Percentiles rank a stretch among this genome's conserved stretches.
Conservation (phyloP, 2,113 vertebrate genomes). For the Silurus glanis region DNA sequence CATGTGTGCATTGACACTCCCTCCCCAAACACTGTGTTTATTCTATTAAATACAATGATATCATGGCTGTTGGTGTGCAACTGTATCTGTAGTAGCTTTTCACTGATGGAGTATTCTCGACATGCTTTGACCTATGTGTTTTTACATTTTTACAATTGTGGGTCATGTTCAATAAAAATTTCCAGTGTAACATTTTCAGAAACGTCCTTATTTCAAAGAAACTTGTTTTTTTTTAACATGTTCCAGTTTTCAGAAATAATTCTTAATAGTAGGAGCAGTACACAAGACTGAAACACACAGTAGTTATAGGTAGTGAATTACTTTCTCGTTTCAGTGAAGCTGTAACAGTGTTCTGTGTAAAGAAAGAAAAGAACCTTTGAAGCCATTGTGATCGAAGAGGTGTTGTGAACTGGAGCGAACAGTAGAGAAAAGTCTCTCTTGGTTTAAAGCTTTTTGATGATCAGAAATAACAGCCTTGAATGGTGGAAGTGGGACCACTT, state of each 20-base stretch:
- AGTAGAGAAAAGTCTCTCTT: constrained; percentile 31
- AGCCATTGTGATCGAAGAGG: neutral
- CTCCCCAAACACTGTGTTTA: neutral
- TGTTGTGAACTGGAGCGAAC: neutral
- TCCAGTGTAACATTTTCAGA: neutral
- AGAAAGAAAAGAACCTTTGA: neutral
- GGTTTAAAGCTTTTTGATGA: constrained; percentile 51
- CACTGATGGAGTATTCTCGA: neutral
- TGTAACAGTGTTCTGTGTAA: neutral
- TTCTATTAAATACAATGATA: neutral
- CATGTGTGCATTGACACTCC: neutral
- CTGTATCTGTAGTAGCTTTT: neutral
- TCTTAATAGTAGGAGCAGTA: neutral
- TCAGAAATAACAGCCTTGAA: constrained; percentile 51
- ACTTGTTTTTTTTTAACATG: neutral
- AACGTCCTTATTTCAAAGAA: neutral
- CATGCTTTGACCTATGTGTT: neutral
- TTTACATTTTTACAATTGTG: neutral
- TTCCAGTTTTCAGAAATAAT: neutral
- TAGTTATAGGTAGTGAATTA: neutral
- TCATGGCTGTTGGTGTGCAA: neutral
- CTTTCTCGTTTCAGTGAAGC: neutral
- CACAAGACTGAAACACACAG: neutral
- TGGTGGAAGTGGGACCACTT: constrained; percentile 26
- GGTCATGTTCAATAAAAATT: neutral